These are phyloP conservation scores for Lamellibrachia columna DNA, from an alignment of 2,888 invertebrate genomes.

Conservation along the genomic window DNA sequence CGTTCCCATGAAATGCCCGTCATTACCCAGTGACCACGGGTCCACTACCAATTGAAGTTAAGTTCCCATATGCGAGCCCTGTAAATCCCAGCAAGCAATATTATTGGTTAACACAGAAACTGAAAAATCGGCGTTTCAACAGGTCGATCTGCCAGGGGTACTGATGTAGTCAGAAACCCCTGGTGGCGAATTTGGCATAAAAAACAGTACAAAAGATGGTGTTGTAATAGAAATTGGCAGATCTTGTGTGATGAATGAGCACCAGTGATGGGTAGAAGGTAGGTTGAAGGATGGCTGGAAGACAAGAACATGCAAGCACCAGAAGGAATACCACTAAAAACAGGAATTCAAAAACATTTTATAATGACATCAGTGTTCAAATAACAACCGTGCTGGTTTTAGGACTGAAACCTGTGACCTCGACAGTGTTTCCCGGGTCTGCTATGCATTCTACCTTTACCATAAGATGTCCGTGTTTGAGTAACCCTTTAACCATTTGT, in stretches of 20 bases:
- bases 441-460: conserved; percentile 10
- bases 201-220: not conserved
- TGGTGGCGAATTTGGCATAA: no score
- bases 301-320: not conserved
- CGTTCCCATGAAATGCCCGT: no score
- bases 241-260: not conserved
- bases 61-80: no score
- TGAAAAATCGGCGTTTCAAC: no score
- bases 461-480: not conserved
- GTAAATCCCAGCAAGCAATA: no score
- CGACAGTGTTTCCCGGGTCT: not conserved
- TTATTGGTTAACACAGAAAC: no score
- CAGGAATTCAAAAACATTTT: not conserved
- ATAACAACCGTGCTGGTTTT: not conserved
- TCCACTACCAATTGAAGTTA: no score
- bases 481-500: not conserved
- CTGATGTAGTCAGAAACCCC: no score
- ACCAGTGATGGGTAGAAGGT: no score
- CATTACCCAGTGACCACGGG: no score
- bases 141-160: no score
- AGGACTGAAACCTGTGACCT: not conserved
- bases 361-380: not conserved
- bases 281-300: not conserved
- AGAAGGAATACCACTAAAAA: not conserved
- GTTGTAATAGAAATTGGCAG: not conserved